Evolutionary conservation across 2,888 invertebrate species (phyloP).

Genomic region (Prosopocoilus inquinatus): DNA sequence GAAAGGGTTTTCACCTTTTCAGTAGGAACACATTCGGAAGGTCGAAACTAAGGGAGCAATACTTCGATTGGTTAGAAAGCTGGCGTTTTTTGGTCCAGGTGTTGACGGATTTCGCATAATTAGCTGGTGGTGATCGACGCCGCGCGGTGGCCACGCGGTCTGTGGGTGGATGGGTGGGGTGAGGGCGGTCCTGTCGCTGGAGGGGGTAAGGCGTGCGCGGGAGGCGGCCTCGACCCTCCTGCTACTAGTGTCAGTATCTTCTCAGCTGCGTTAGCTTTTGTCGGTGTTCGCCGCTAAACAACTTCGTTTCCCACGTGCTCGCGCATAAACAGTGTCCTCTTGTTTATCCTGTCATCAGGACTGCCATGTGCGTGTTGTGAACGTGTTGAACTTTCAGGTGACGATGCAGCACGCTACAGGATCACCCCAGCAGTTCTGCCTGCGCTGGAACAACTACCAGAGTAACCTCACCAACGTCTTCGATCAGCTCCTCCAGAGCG

Average conservation of each 20-base stretch:
- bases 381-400: conserved; percentile 42
- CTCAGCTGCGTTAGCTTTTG: conserved; percentile 34
- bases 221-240: conserved; percentile 49
- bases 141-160: conserved; percentile 48
- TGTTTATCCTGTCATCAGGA: conserved; percentile 8
- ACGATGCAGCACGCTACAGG: conserved; percentile 55
- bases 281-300: conserved; percentile 25
- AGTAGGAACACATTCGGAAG: no score
- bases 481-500: conserved; percentile 84
- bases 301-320: conserved; percentile 38
- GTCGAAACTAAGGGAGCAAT: no score
- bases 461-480: conserved; percentile 84
- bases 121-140: conserved; percentile 47
- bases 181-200: conserved; percentile 43
- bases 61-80: neutral
- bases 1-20: no score
- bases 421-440: conserved; percentile 81
- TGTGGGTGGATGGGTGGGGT: conserved; percentile 48
- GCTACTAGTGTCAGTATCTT: conserved; percentile 39
- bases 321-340: conserved; percentile 29
- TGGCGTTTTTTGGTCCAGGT: conserved; percentile 36
- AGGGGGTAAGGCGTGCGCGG: conserved; percentile 49
- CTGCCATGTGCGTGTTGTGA: conserved; percentile 38
- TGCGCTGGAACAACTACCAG: conserved; percentile 93
- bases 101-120: conserved; percentile 46